phyloP scores from a whole-genome alignment of 2,888 invertebrate species.

The Oxystoma pomonae region DNA sequence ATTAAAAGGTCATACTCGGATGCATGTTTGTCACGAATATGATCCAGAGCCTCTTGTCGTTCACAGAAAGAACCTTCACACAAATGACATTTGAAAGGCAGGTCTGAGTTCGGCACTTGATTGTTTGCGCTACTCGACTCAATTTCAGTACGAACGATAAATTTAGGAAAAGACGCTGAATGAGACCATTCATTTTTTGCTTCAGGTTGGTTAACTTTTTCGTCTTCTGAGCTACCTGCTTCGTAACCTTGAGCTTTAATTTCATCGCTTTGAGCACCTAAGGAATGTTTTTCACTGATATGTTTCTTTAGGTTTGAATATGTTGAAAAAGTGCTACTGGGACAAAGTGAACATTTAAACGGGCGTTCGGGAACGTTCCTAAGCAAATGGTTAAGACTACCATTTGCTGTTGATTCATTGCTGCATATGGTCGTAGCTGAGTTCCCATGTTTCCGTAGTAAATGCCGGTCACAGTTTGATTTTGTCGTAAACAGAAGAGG shows the following conservation, averaged over 20 bases:
- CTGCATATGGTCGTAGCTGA: slow-evolving; percentile 44
- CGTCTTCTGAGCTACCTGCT: slow-evolving; percentile 47
- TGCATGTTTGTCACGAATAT: slow-evolving; percentile 71
- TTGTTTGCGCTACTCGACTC: slow-evolving; percentile 25
- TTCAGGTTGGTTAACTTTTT: slow-evolving; percentile 43
- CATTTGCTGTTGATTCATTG: slow-evolving; percentile 33
- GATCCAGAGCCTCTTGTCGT: slow-evolving; percentile 74
- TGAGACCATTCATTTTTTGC: slow-evolving; percentile 33
- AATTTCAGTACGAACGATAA: slow-evolving; percentile 36
- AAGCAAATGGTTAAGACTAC: slow-evolving; percentile 51
- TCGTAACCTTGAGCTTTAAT: slow-evolving; percentile 46
- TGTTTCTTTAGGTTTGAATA: slow-evolving; percentile 76
- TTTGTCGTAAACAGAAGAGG: slow-evolving; percentile 93
- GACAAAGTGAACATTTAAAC: slow-evolving; percentile 76
- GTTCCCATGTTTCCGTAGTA: slow-evolving; percentile 80
- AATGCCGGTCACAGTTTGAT: slow-evolving; percentile 93
- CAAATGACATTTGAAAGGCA: slow-evolving; percentile 88
- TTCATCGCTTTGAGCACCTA: slow-evolving; percentile 46
- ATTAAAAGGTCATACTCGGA: slow-evolving; percentile 79
- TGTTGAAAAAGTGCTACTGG: slow-evolving; percentile 78
- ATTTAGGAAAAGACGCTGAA: slow-evolving; percentile 36
- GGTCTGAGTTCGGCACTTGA: slow-evolving; percentile 53
- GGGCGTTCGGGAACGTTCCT: slow-evolving; percentile 72
- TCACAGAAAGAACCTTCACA: slow-evolving; percentile 85
- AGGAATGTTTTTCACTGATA: slow-evolving; percentile 66